Base-by-base conservation (phyloP, 2,797 vertebrate species). In the Toxotes lorentzi region DNA sequence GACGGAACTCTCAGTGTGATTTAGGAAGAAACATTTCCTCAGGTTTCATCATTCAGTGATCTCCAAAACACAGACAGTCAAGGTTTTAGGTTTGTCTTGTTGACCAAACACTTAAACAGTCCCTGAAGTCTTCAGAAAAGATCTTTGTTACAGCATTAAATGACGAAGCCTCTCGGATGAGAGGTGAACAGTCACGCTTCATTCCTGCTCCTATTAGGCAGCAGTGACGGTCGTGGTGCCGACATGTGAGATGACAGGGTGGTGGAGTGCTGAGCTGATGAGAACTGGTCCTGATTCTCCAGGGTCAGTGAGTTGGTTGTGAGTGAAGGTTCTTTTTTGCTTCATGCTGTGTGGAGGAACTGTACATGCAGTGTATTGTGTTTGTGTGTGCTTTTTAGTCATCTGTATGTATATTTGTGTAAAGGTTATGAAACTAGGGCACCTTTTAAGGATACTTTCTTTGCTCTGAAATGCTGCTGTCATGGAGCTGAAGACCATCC, bases 261-360 rank as follows among this genome's bases (percentile, higher is more conserved):
- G 59, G 21, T 35, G 50, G 16, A 30, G 60, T 1, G 43, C 38
- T 0, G 6, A 62, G 60, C 11, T 57, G 54, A 81, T 78, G 35
- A 59, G 58, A 48, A 72, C 10, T 60, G 72, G 76, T 81, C 56
- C 64, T 17, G 65, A 61, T 69, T 68, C 59, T 64, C 14, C 0
- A 32, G 40, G 76, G 57, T 86, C 64, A 58, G 14, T 1, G 79
- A 57, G 75, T 79, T 64, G 72, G 58, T 53, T 62, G 23, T 34
- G 56, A 75, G 1, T 0, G 10, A 38, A 41, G 23, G 32, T 59
- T 57, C 54, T 27, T 43, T 51, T 38, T 57, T 45, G 43, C 17
- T 11, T 32, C 27, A 35, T 35, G 34, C 6, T 35, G 34, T 24
- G 41, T 17, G 35, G 56, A 62, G 59, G 51, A 66, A 41, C 43